Conservation (phyloP, 1,140 invertebrate species). For the Mya arenaria region DNA sequence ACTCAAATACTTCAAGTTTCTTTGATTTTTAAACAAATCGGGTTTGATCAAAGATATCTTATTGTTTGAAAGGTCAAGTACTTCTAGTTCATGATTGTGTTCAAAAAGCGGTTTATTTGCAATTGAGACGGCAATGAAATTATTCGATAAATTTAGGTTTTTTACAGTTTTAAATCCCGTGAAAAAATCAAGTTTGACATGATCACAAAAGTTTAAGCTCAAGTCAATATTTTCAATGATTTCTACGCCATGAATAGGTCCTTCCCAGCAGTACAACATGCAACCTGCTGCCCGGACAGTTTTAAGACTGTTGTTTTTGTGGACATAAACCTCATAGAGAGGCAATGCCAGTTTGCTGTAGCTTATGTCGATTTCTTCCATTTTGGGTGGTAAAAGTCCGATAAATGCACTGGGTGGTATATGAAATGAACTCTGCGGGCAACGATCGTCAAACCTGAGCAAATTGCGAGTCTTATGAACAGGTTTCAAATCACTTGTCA, state of each 20-base stretch:
- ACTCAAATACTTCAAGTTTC: background rate
- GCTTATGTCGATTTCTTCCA: constrained; percentile 29
- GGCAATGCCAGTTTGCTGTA: background rate
- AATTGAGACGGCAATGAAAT: background rate
- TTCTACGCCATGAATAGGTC: constrained; percentile 22
- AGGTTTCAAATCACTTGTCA: background rate
- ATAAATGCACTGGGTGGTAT: background rate
- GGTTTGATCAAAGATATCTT: background rate
- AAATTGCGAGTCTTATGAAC: background rate
- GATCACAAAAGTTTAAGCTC: background rate
- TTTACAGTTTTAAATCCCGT: background rate
- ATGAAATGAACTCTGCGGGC: background rate
- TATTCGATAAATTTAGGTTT: background rate
- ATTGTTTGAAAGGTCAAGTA: constrained; percentile 11
- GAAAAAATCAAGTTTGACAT: background rate
- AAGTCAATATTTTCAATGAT: constrained; percentile 13
- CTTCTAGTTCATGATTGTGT: background rate
- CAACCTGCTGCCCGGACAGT: background rate
- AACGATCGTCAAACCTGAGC: background rate
- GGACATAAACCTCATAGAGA: constrained; percentile 3
- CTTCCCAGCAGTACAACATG: constrained; percentile 39
- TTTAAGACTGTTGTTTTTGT: constrained; percentile 14
- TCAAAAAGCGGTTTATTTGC: background rate
- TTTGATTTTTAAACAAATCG: background rate
- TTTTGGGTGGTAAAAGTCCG: constrained; percentile 9